A percentile compares a stretch with the other conserved stretches of the same genome.
These are phyloP conservation scores for Papilio protenor DNA, from an alignment of 2,888 invertebrate genomes.

Conservation along the genomic window DNA sequence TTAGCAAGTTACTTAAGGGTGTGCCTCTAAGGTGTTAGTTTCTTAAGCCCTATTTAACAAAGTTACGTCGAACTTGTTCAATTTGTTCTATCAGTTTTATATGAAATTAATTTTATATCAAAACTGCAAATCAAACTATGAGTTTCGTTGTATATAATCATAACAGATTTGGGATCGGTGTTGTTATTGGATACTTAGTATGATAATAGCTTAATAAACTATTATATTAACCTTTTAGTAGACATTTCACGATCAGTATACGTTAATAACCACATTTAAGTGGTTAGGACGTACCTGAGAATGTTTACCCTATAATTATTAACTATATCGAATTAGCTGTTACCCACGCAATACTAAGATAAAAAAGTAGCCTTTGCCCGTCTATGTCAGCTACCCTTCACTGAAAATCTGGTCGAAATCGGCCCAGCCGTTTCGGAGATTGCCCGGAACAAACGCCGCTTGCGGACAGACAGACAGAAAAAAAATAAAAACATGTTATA, in stretches of 20 bases:
- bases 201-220: constrained; percentile 27
- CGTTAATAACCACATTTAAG: not conserved
- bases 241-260: constrained; percentile 5
- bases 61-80: not conserved
- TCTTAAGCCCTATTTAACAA: constrained; percentile 13
- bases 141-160: not conserved
- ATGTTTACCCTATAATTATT: no score
- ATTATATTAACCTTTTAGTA: constrained; percentile 7
- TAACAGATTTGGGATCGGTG: not conserved
- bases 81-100: not conserved
- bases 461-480: no score
- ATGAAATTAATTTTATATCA: not conserved
- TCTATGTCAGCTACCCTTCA: no score
- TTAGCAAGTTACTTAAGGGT: constrained; percentile 14
- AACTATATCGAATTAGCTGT: no score
- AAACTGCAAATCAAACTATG: not conserved
- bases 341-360: no score
- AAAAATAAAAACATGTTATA: no score
- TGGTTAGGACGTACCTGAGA: no score
- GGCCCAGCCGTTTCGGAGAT: no score
- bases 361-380: no score
- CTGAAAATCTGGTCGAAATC: no score
- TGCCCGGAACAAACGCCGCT: no score
- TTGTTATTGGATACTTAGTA: constrained; percentile 3
- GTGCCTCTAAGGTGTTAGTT: constrained; percentile 17